Base-by-base conservation (phyloP, 92 coral and sea anemone genomes). In the Meandrina meandrites region DNA sequence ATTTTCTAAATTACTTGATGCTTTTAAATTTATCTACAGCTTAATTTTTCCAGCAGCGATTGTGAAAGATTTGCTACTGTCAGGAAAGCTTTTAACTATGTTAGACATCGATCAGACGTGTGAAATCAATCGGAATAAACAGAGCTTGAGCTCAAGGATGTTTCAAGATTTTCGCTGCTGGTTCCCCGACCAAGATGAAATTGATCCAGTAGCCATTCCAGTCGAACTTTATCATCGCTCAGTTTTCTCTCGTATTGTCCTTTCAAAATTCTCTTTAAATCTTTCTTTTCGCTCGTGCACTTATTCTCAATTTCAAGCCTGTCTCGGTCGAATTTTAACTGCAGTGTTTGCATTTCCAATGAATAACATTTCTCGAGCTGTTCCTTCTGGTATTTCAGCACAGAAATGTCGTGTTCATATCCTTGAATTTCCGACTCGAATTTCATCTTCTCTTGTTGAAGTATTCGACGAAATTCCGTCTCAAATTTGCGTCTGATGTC, bases 361-460 rank as follows among this genome's bases (percentile, higher is more conserved):
- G 91, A 76, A 89, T 80, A 95, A 50, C 96, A 96, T 48, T 90
- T 92, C 66, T 97, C 99, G 6, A 97, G 89, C 78, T 94, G 98
- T 83, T 97, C 98, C 60, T 97, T 97, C 90, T 97, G 99, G 78
- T 97, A 97, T 80, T 91, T 88, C 47, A 97, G 81, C 77, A 97
- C 94, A 48, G 99, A 94, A 32, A 97, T 93, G 78, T 97, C 99
- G 68, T 97, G 95, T 77, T 97, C 98, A 74, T 93, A 95, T 36
- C 97, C 98, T 76, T 97, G 98, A 36, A 93, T 91, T 31, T 96
- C 93, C 79, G 99, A 92, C 85, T 97, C 98, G 82, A 95, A 97
- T 88, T 95, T 97, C 88, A 92, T 64, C 34, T 88, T 87, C 86
- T 97, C 98, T 79, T 95, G 99, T 54, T 95, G 98, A 40, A 97